Percentiles rank a stretch among this genome's conserved stretches.
Conservation (phyloP, 2,797 vertebrate genomes). For the Podargus strigoides region DNA sequence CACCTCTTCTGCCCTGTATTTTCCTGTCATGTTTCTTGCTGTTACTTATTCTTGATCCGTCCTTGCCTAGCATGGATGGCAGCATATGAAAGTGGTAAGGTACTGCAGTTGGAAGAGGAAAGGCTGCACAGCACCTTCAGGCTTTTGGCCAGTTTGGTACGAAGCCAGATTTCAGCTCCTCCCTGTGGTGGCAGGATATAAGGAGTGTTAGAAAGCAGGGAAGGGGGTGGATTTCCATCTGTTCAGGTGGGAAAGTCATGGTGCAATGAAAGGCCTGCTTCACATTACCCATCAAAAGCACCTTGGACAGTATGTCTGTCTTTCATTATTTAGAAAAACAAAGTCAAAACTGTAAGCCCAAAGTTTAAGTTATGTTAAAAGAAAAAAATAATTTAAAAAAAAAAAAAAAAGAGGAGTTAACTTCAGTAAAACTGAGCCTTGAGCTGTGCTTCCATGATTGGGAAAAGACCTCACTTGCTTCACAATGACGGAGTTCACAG, state of each 20-base stretch:
- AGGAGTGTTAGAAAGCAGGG: neutral
- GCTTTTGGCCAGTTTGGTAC: conserved; percentile 26
- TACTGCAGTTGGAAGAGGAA: neutral
- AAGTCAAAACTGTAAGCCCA: neutral
- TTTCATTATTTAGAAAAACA: neutral
- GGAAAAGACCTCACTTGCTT: neutral
- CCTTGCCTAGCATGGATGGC: neutral
- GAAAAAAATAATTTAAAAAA: neutral
- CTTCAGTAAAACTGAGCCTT: neutral
- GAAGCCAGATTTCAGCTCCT: conserved; percentile 40
- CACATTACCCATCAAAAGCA: neutral
- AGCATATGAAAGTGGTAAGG: neutral
- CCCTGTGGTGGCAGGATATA: conserved; percentile 40
- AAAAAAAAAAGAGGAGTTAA: neutral
- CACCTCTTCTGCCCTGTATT: neutral
- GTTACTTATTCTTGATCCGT: neutral
- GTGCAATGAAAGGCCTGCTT: neutral
- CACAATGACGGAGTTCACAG: neutral
- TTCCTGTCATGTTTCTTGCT: neutral
- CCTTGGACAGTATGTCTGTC: neutral
- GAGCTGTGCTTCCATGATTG: neutral
- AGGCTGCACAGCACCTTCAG: neutral
- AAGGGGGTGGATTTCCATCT: conserved; percentile 43
- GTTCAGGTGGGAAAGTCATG: neutral
- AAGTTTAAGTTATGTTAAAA: neutral